Conservation (phyloP, 2,888 invertebrate species). For the Ennomos erosarius region DNA sequence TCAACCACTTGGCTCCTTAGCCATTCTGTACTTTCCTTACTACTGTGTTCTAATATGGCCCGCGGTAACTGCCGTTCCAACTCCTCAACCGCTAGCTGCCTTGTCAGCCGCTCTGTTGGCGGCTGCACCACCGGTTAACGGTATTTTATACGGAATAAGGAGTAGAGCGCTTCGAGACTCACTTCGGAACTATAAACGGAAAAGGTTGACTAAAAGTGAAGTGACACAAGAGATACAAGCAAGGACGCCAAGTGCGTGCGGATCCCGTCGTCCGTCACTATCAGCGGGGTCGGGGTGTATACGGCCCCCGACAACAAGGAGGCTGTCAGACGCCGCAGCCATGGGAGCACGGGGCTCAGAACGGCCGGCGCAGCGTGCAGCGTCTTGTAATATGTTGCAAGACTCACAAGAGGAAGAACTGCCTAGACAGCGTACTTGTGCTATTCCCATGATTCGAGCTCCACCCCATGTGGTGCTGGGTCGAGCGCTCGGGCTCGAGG, state of each 20-base stretch:
- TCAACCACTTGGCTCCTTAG: constrained; percentile 89
- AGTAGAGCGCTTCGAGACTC: constrained; percentile 89
- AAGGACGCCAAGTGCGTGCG: constrained; percentile 91
- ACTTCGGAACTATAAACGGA: constrained; percentile 91
- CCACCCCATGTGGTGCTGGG: constrained; percentile 87
- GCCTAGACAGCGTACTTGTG: constrained; percentile 64
- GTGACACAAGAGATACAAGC: constrained; percentile 93
- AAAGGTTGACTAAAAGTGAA: constrained; percentile 91
- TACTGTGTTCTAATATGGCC: constrained; percentile 90
- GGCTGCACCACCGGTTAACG: constrained; percentile 90
- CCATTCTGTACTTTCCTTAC: constrained; percentile 90
- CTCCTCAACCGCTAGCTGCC: constrained; percentile 80
- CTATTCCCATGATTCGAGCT: constrained; percentile 80
- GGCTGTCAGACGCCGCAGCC: constrained; percentile 76
- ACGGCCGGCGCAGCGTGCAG: constrained; percentile 85
- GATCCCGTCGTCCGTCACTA: constrained; percentile 89
- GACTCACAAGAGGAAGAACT: constrained; percentile 83
- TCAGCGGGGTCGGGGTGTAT: constrained; percentile 84
- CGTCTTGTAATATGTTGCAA: constrained; percentile 89
- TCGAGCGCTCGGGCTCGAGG: constrained; percentile 84
- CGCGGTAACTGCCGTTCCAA: constrained; percentile 55
- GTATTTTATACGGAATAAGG: constrained; percentile 91
- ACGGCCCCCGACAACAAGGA: constrained; percentile 72
- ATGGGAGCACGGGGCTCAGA: constrained; percentile 73
- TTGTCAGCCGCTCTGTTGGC: constrained; percentile 88